Evolutionary conservation across 2,888 invertebrate species (phyloP).

Genomic region (Thysanoteuthis rhombus): DNA sequence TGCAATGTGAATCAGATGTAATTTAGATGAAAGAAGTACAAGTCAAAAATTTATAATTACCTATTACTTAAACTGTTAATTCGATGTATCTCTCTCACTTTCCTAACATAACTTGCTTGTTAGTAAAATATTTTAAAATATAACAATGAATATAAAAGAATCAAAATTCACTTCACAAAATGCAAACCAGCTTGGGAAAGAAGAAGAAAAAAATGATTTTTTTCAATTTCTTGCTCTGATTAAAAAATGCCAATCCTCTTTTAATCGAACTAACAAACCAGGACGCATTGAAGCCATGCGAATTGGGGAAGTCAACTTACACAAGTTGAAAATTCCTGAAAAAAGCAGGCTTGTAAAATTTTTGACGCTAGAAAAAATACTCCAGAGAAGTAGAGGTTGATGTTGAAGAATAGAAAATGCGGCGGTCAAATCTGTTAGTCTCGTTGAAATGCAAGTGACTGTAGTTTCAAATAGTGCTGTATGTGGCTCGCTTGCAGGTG

Average conservation of each 20-base stretch:
- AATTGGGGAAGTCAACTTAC: slow-evolving; percentile 30
- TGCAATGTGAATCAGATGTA: background rate
- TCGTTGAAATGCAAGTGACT: slow-evolving; percentile 16
- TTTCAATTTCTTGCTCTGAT: background rate
- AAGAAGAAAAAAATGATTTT: background rate
- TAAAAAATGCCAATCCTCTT: background rate
- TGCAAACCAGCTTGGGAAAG: background rate
- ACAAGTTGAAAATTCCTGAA: slow-evolving; percentile 29
- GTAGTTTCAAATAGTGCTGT: slow-evolving; percentile 33
- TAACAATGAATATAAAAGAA: background rate
- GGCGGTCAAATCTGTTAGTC: background rate
- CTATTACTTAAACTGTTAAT: background rate
- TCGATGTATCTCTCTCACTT: background rate
- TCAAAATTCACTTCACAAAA: background rate
- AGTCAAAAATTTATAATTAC: background rate
- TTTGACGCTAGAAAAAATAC: slow-evolving; percentile 26
- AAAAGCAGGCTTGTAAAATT: slow-evolving; percentile 31
- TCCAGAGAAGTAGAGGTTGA: slow-evolving; percentile 26
- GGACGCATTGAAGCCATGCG: slow-evolving; percentile 30
- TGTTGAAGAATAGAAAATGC: slow-evolving; percentile 26
- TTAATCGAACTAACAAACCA: slow-evolving; percentile 17
- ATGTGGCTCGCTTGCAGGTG: slow-evolving; percentile 18
- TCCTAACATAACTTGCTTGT: background rate
- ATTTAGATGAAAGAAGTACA: background rate
- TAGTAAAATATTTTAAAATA: background rate